Conservation (phyloP, 2,113 vertebrate species). For the Cryptotis parvus region DNA sequence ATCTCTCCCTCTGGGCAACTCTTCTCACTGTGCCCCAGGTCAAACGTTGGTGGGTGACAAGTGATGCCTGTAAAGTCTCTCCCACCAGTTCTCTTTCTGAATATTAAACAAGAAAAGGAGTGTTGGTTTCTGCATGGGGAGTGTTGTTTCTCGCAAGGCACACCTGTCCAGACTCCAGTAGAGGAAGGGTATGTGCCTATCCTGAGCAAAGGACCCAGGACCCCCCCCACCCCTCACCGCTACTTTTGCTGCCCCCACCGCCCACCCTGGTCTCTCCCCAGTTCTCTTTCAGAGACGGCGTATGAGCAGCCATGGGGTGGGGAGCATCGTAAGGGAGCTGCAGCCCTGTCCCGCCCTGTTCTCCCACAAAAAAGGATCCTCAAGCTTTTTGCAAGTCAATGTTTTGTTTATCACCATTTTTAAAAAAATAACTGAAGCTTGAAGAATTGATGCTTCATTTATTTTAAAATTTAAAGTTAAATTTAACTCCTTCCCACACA, state of each 20-base stretch:
- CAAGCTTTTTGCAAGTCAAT: not conserved
- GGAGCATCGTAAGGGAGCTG: not conserved
- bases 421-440: constrained; percentile 51
- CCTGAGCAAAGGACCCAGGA: too few relatives aligned
- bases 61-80: not conserved
- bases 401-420: constrained; percentile 41
- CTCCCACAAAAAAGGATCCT: too few relatives aligned
- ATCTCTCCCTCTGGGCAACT: not conserved
- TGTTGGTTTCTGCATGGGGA: not conserved
- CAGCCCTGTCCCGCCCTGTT: not conserved
- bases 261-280: not conserved
- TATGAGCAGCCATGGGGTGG: rapidly evolving
- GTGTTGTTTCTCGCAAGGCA: not conserved
- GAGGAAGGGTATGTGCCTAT: not conserved
- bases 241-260: not conserved
- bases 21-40: not conserved
- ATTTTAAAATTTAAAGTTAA: constrained; percentile 78
- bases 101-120: not conserved
- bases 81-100: not conserved
- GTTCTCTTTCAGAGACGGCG: not conserved
- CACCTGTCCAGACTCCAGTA: not conserved
- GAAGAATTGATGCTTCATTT: constrained; percentile 61
- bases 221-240: rapidly evolving
- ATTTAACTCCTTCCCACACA: constrained; percentile 77
- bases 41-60: not conserved